Base-by-base conservation (phyloP, 1,140 invertebrate genomes). In the Drosophila cardini region DNA sequence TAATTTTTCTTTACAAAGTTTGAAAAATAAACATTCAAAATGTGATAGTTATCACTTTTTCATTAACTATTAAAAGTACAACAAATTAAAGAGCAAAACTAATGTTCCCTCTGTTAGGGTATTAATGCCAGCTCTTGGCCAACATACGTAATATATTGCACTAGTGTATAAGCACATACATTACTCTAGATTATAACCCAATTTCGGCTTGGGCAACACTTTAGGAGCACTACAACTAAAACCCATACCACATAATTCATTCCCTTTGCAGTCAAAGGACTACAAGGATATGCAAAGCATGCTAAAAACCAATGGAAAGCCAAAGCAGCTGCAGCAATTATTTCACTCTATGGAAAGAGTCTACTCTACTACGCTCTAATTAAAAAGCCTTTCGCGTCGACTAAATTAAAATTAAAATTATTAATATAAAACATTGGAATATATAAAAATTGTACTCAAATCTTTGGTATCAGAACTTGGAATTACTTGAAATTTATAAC, bases 241-340 rank as follows among this genome's bases (percentile, higher is more conserved):
- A 46, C 69, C 26, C 30, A 13, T 58, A 50, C 55, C 48, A 38
- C 32, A 60, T 36, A 63, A 52, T 74, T 63, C 30, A 73, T 53
- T 73, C 48, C 18, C 63, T 60, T 74, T 74, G 52, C 72, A 74
- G 72, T 70, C 45, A 71, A 63, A 58, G 18, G 36, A 36, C 45
- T 53, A 45, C 46, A 15, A 48, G 62, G 67, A 70, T 57, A 55
- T 73, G 57, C 46, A 62, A 61, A 61, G 34, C 42, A 45, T 56
- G 42, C 56, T 57, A 7, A 73, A 62, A 40, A 7, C 36, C 48
- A 36, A 40, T 13, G 15, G 40, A 42, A 34, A 40, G 38, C 38
- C 11, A 5, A 40, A 40, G 38, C 38, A 13, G 1, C 15, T 32
- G 48, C 38, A 36, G 16, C 30, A 42, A 32, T 26, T 34, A 16